Conservation (phyloP, 1,140 invertebrate species). For the Amyelois transitella region DNA sequence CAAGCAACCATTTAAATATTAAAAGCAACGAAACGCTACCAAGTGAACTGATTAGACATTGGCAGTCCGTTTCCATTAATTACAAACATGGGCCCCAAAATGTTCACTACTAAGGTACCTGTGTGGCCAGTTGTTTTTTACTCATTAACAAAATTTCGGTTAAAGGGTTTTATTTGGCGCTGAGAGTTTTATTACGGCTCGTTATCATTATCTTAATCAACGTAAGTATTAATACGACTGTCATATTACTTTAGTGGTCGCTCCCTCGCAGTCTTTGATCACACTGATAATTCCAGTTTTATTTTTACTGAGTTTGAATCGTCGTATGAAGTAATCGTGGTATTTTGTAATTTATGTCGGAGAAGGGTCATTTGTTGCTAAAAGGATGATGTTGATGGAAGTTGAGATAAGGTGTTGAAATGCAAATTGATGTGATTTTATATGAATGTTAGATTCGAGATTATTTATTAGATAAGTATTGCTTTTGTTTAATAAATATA, state of each 20-base stretch:
- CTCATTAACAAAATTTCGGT: conserved; percentile 23
- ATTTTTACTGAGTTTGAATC: background rate
- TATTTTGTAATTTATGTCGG: background rate
- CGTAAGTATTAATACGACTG: conserved; percentile 45
- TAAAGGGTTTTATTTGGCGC: conserved; percentile 27
- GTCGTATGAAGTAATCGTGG: background rate
- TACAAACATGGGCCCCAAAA: conserved; percentile 45
- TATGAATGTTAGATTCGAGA: too few species aligned
- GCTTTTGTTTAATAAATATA: too few species aligned
- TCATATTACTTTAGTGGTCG: conserved; percentile 39
- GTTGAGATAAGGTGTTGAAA: background rate
- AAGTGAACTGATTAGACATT: background rate
- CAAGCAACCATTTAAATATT: background rate
- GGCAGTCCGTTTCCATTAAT: conserved; percentile 31
- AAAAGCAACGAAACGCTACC: background rate
- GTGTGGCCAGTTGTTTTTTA: conserved; percentile 26
- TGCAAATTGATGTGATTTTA: background rate
- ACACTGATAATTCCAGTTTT: background rate
- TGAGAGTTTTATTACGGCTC: conserved; percentile 32
- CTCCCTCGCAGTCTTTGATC: conserved; percentile 9
- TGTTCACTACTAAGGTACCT: conserved; percentile 44
- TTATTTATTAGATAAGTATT: too few species aligned
- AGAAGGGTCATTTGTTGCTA: background rate
- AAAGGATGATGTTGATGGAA: background rate
- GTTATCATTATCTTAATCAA: conserved; percentile 54